A percentile compares a stretch with the other conserved stretches of the same genome.
Evolutionary conservation across 2,113 vertebrate species (phyloP).

Genomic region (Rostratula benghalensis): DNA sequence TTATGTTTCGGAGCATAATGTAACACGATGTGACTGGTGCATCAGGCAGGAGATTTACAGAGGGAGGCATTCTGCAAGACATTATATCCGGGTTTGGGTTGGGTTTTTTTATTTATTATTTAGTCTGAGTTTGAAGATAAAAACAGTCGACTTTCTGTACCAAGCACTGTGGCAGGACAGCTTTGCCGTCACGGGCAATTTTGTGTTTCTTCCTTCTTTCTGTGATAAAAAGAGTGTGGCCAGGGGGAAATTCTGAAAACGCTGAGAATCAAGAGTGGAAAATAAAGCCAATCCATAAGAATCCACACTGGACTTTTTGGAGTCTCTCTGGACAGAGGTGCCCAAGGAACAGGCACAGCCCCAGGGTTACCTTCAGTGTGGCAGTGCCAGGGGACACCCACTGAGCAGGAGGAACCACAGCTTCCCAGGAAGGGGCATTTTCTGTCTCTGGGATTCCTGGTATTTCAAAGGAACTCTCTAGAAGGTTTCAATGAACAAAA

Average conservation of each 20-base stretch:
- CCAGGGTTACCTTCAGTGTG: fast-evolving
- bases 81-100: neutral
- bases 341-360: neutral
- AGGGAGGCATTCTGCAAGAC: neutral
- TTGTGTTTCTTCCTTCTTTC: neutral
- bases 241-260: fast-evolving
- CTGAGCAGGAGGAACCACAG: neutral
- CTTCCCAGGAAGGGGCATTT: fast-evolving
- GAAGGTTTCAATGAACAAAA: neutral
- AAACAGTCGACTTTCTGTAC: neutral
- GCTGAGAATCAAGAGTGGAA: fast-evolving
- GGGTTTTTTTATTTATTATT: neutral
- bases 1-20: constrained; percentile 42
- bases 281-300: neutral
- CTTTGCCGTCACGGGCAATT: neutral
- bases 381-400: neutral
- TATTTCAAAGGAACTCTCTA: neutral
- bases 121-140: neutral
- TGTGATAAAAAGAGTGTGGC: neutral
- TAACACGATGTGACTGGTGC: constrained; percentile 26
- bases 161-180: neutral
- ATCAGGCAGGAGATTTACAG: constrained; percentile 2
- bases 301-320: neutral
- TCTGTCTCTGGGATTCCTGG: neutral
- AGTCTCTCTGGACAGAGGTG: fast-evolving